Evolutionary conservation across 2,797 vertebrate genomes (phyloP), one percentile per base, ranked within the genome.

Genomic region (Sparidentex hasta): DNA sequence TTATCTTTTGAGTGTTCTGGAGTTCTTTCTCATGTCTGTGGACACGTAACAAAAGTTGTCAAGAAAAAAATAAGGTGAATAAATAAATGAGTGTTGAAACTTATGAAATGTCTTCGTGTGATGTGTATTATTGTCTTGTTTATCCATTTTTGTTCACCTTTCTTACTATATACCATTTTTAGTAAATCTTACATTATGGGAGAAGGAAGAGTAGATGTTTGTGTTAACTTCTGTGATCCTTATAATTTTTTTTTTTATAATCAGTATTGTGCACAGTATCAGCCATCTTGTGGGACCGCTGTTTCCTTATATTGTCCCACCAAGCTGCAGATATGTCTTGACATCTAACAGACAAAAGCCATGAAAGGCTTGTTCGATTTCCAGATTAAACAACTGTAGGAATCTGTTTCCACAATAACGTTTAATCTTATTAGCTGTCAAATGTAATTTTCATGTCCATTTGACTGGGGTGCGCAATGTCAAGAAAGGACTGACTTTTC

Each of bases 1-100:
- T 92, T 88, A 88, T 93, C 91, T 94, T 94, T 90, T 92, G 85
- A 93, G 93, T 94, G 93, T 95, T 91, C 92, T 92, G 87, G 91
- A 94, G 76, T 91, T 90, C 86, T 93, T 94, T 93, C 93, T 94
- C 92, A 94, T 94, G 92, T 95, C 81, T 94, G 94, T 95, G 91
- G 93, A 95, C 93, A 94, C 87, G 86, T 95, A 95, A 94, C 90
- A 95, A 89, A 89, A 89, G 82, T 89, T 93, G 91, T 93, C 67
- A 81, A 90, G 77, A 87, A 90, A 76, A 84, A 85, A 83, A 81
- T 14, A 87, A 78, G 78, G 84, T 70, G 44, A 89, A 88, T 88
- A 88, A 94, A 94, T 91, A 93, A 94, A 93, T 92, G 80, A 91
- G 90, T 95, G 94, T 94, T 93, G 78, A 91, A 94, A 90, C 62